Conservation (phyloP, 1,140 invertebrate genomes). For the Macrosteles quadrilineatus region DNA sequence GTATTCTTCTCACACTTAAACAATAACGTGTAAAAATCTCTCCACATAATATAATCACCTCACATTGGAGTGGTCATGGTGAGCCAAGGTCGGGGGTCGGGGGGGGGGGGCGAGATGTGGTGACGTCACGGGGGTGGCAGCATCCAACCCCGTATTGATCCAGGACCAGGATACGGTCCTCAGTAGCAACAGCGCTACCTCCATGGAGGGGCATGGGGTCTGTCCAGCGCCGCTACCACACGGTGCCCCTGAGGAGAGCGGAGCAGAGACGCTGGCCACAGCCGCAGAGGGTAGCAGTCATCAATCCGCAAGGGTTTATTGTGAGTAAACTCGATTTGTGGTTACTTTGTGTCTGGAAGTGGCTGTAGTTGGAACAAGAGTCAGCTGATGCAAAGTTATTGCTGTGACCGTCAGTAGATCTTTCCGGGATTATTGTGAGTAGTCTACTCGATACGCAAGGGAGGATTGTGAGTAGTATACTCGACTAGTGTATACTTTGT, state of each 20-base stretch:
- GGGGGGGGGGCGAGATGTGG: not conserved
- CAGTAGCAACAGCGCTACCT: no score
- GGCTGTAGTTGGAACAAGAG: not conserved
- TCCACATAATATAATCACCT: no score
- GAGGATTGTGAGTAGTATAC: no score
- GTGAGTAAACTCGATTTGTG: conserved; percentile 23
- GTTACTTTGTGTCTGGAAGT: not conserved
- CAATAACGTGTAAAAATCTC: no score
- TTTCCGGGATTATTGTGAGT: not conserved
- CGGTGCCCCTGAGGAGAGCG: conserved; percentile 8
- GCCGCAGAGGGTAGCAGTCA: conserved; percentile 20
- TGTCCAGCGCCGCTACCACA: conserved; percentile 20
- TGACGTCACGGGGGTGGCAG: conserved; percentile 6
- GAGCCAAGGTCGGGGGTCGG: not conserved
- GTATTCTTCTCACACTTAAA: no score
- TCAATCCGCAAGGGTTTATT: conserved; percentile 25
- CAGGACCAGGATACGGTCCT: no score
- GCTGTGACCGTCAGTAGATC: not conserved
- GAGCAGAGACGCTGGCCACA: conserved; percentile 17
- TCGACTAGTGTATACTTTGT: no score
- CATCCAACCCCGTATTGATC: not conserved
- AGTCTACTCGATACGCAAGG: no score
- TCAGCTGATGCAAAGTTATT: not conserved
- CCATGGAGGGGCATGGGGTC: conserved; percentile 6
- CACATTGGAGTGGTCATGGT: not conserved